Conservation (phyloP, 2,113 vertebrate genomes). For the Corythoichthys haematopterus region DNA sequence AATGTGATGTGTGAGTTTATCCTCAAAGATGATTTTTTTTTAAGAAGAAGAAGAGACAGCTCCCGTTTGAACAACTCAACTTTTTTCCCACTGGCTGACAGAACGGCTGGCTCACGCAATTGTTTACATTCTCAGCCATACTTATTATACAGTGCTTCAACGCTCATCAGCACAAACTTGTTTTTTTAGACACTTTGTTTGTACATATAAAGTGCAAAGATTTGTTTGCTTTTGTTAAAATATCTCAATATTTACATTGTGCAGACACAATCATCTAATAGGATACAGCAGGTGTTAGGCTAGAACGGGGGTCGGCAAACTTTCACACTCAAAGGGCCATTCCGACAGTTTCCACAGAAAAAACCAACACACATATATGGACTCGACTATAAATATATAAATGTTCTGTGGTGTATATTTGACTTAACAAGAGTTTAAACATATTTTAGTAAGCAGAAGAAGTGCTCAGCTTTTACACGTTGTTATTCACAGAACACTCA, state of each 20-base stretch:
- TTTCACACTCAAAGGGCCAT: too few relatives aligned
- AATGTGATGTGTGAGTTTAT: neutral
- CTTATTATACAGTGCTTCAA: neutral
- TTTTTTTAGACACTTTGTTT: neutral
- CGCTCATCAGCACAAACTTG: neutral
- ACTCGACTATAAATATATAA: too few relatives aligned
- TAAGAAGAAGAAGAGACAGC: neutral
- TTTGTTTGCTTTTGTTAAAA: neutral
- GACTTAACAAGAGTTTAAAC: too few relatives aligned
- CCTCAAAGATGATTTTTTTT: neutral
- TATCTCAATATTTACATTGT: neutral
- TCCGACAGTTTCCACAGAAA: too few relatives aligned
- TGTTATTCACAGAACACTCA: too few relatives aligned
- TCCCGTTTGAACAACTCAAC: neutral
- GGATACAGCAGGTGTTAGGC: constrained; percentile 3
- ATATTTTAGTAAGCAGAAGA: too few relatives aligned
- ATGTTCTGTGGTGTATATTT: too few relatives aligned
- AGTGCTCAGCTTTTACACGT: too few relatives aligned
- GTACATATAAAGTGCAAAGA: neutral
- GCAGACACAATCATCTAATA: constrained; percentile 1
- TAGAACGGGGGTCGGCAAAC: neutral
- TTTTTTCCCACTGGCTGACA: neutral
- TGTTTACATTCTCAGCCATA: neutral
- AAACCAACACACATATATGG: too few relatives aligned
- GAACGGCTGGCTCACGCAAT: neutral